These are phyloP conservation scores for Drosophila merina DNA, from an alignment of 2,888 invertebrate genomes.

Conservation along the genomic window DNA sequence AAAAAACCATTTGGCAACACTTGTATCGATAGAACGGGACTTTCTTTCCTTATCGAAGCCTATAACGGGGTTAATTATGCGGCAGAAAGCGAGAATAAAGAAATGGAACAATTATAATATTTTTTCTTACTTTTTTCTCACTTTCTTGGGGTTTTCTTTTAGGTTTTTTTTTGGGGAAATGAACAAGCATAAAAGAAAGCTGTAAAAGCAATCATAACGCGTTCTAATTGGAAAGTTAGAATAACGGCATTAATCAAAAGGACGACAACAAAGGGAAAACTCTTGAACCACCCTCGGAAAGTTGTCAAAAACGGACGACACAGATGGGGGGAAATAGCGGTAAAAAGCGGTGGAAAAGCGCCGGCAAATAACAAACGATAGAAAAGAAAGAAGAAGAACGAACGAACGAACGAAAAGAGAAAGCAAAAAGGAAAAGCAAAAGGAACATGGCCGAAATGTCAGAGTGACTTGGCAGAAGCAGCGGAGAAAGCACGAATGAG, in stretches of 20 bases:
- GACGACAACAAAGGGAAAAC: slow-evolving; percentile 29
- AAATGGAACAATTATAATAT: slow-evolving; percentile 20
- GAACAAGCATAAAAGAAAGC: slow-evolving; percentile 11
- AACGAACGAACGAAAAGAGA: slow-evolving; percentile 4
- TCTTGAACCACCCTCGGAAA: slow-evolving; percentile 60
- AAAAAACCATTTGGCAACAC: no score
- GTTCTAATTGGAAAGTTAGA: slow-evolving; percentile 43
- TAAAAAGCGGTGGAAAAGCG: slow-evolving; percentile 54
- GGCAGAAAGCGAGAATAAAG: neutral
- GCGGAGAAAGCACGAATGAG: slow-evolving; percentile 6
- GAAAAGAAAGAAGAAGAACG: slow-evolving; percentile 9
- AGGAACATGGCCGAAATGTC: slow-evolving; percentile 60
- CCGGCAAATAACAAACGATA: slow-evolving; percentile 54
- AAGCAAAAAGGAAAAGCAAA: slow-evolving; percentile 9
- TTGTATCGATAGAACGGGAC: neutral
- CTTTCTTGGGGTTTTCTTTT: neutral
- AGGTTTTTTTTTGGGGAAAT: neutral
- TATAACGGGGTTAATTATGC: slow-evolving; percentile 14
- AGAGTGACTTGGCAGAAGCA: slow-evolving; percentile 38
- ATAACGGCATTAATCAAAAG: slow-evolving; percentile 24
- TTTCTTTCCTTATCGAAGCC: slow-evolving; percentile 8
- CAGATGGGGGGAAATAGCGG: slow-evolving; percentile 9
- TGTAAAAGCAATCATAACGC: slow-evolving; percentile 11
- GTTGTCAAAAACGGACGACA: slow-evolving; percentile 24
- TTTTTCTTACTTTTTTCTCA: neutral